These are phyloP conservation scores for Sesia bembeciformis DNA, from an alignment of 2,888 invertebrate genomes.

Conservation along the genomic window DNA sequence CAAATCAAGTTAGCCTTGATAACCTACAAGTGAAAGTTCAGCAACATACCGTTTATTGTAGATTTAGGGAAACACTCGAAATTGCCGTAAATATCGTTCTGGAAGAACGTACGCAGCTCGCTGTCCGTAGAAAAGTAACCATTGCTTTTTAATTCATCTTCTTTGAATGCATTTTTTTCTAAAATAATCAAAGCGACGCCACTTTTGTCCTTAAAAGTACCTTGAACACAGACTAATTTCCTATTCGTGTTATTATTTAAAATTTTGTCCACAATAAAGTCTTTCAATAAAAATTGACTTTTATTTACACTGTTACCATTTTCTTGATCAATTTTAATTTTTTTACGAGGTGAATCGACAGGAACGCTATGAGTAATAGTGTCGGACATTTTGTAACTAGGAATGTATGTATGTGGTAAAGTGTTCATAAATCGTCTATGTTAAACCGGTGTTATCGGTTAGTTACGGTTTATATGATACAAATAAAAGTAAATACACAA, in stretches of 20 bases:
- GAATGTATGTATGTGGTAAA: too few relatives aligned
- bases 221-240: slow-evolving; percentile 82
- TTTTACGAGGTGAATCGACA: slow-evolving; percentile 45
- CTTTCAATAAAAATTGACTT: slow-evolving; percentile 68
- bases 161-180: slow-evolving; percentile 87
- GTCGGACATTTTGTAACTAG: slow-evolving; percentile 58
- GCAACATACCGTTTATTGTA: slow-evolving; percentile 76
- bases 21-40: background rate
- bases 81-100: slow-evolving; percentile 90
- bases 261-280: slow-evolving; percentile 79
- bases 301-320: slow-evolving; percentile 44
- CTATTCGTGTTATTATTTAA: slow-evolving; percentile 81
- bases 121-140: slow-evolving; percentile 78
- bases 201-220: slow-evolving; percentile 76
- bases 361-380: slow-evolving; percentile 42
- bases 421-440: too few relatives aligned
- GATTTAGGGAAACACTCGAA: slow-evolving; percentile 80
- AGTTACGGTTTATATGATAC: too few relatives aligned
- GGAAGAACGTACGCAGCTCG: slow-evolving; percentile 76
- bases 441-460: too few relatives aligned
- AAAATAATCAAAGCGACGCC: slow-evolving; percentile 82
- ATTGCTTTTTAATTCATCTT: slow-evolving; percentile 68
- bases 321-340: slow-evolving; percentile 52
- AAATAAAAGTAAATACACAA: too few relatives aligned
- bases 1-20: background rate